A percentile compares a stretch with the other conserved stretches of the same genome.
Evolutionary conservation across 1,140 invertebrate species (phyloP).

Genomic region (Bombus confusus): DNA sequence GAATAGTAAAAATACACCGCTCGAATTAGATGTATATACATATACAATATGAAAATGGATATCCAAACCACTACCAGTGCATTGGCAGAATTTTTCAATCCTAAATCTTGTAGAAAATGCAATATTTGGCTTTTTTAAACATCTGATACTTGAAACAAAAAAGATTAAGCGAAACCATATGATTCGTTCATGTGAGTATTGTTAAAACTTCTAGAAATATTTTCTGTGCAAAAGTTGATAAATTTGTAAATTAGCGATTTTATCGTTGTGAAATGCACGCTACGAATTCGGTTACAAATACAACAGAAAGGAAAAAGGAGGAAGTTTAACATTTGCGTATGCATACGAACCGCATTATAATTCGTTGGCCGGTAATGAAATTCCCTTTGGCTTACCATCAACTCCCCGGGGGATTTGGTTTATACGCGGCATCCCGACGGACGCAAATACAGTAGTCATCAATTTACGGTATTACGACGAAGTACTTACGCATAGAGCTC

Average conservation of each 20-base stretch:
- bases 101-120: neutral
- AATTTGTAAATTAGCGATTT: too few species aligned
- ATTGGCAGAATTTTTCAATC: neutral
- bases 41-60: neutral
- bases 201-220: too few species aligned
- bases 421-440: slow-evolving; percentile 44
- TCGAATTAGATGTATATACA: neutral
- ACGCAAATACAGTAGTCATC: slow-evolving; percentile 58
- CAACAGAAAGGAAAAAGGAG: neutral
- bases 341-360: slow-evolving; percentile 2
- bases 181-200: too few species aligned
- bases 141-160: neutral
- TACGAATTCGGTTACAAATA: neutral
- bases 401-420: slow-evolving; percentile 49
- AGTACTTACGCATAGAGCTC: slow-evolving; percentile 56
- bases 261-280: neutral
- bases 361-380: slow-evolving; percentile 35
- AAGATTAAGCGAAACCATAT: too few species aligned
- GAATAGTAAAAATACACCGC: too few species aligned
- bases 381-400: slow-evolving; percentile 34
- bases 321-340: neutral
- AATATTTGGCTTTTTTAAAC: neutral
- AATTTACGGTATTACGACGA: slow-evolving; percentile 61
- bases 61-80: neutral
- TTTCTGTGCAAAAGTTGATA: too few species aligned